A percentile compares a stretch with the other conserved stretches of the same genome.
These are phyloP conservation scores for Peucedramus taeniatus DNA, from an alignment of 2,113 vertebrate genomes.

Conservation along the genomic window DNA sequence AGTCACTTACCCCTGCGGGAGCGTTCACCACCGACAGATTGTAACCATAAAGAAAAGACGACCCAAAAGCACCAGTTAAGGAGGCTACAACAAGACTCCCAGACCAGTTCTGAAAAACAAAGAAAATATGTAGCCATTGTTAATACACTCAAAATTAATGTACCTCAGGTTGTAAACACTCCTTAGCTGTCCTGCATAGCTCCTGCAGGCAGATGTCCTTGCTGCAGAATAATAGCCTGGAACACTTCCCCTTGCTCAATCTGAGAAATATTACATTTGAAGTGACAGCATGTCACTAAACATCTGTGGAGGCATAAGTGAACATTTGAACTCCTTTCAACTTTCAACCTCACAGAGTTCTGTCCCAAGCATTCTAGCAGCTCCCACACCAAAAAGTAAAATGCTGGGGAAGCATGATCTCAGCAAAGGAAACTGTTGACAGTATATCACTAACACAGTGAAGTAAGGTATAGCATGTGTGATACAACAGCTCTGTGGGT, in stretches of 20 bases:
- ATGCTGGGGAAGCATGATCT: neutral
- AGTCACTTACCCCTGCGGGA: slow-evolving; percentile 80
- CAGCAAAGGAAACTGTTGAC: neutral
- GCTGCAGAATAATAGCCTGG: neutral
- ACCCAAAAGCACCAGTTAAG: slow-evolving; percentile 84
- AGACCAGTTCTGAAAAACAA: slow-evolving; percentile 74
- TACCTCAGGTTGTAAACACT: neutral
- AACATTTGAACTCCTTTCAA: neutral
- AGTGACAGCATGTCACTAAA: neutral
- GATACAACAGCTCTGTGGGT: neutral
- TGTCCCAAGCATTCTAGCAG: neutral
- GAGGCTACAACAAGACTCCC: slow-evolving; percentile 77
- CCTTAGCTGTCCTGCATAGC: neutral
- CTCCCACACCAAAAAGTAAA: neutral
- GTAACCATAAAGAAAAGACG: slow-evolving; percentile 90
- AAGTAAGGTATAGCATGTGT: neutral
- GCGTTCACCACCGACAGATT: slow-evolving; percentile 90
- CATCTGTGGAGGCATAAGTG: neutral
- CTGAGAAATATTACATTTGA: neutral
- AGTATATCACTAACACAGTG: neutral
- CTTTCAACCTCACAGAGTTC: neutral
- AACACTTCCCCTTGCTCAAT: neutral
- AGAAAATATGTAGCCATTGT: neutral
- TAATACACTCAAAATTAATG: neutral
- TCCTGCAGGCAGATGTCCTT: neutral